These are phyloP conservation scores for Decapterus maruadsi DNA, from an alignment of 2,797 vertebrate species.

Conservation along the genomic window DNA sequence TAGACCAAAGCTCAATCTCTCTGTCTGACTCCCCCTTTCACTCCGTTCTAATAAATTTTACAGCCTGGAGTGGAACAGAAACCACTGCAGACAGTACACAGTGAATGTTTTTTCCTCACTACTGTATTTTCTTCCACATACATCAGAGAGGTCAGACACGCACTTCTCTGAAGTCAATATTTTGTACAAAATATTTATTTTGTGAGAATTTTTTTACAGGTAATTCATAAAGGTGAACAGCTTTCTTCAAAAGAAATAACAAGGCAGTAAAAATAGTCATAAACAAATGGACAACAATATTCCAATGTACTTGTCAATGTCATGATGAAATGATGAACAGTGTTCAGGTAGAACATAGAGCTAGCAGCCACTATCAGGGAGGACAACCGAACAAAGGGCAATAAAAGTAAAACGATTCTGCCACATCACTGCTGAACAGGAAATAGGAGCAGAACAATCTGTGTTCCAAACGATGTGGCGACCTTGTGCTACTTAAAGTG, in stretches of 20 bases:
- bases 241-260: slow-evolving; percentile 20
- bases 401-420: slow-evolving; percentile 15
- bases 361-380: not conserved
- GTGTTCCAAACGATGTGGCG: not conserved
- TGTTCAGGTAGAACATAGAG: slow-evolving; percentile 13
- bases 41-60: slow-evolving; percentile 26
- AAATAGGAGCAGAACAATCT: slow-evolving; percentile 15
- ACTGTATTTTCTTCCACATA: not conserved
- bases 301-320: not conserved
- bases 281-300: not conserved
- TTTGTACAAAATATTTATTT: slow-evolving; percentile 63
- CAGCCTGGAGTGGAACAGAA: slow-evolving; percentile 2
- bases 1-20: slow-evolving; percentile 58
- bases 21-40: not conserved
- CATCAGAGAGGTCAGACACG: slow-evolving; percentile 3
- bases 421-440: slow-evolving; percentile 11
- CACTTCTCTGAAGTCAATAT: slow-evolving; percentile 2
- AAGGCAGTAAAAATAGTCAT: slow-evolving; percentile 1
- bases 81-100: not conserved
- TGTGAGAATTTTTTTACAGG: slow-evolving; percentile 16
- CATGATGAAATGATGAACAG: slow-evolving; percentile 2
- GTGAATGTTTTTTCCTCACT: not conserved
- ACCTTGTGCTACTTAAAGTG: slow-evolving; percentile 10
- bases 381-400: slow-evolving; percentile 32
- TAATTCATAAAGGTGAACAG: slow-evolving; percentile 18